Conservation (phyloP, 2,113 vertebrate species). For the Thamnophis sirtalis region DNA sequence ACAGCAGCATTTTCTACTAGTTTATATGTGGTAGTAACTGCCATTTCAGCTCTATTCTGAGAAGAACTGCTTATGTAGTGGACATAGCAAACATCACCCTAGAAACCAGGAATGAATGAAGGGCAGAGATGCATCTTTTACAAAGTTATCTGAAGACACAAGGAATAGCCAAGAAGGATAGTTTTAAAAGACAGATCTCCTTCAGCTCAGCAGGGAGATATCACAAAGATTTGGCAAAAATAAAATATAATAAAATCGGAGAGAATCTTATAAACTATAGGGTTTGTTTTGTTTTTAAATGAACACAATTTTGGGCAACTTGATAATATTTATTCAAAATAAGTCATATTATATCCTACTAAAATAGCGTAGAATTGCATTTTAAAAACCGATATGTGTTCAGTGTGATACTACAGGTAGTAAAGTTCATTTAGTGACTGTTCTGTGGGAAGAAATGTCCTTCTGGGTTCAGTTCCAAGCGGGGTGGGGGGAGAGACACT, state of each 20-base stretch:
- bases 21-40: conserved; percentile 2
- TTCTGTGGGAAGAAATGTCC: too few species aligned
- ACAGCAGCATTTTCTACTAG: neutral
- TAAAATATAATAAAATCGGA: neutral
- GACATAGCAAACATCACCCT: neutral
- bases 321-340: neutral
- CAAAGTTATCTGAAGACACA: neutral
- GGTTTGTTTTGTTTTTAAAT: neutral
- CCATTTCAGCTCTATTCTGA: conserved; percentile 10
- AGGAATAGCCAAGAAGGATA: neutral
- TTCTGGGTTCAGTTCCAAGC: too few species aligned
- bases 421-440: neutral
- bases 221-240: neutral
- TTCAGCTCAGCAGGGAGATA: rapidly evolving
- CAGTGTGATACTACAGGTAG: neutral
- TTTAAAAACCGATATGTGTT: neutral
- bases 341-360: neutral
- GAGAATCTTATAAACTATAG: neutral
- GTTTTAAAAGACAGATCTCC: neutral
- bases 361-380: neutral
- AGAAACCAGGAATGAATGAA: conserved; percentile 31
- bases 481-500: too few species aligned
- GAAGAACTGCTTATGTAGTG: conserved; percentile 3
- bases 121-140: neutral
- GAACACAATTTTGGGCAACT: neutral